These are phyloP conservation scores for Tachina grossa DNA, from an alignment of 2,888 invertebrate genomes.

Conservation along the genomic window DNA sequence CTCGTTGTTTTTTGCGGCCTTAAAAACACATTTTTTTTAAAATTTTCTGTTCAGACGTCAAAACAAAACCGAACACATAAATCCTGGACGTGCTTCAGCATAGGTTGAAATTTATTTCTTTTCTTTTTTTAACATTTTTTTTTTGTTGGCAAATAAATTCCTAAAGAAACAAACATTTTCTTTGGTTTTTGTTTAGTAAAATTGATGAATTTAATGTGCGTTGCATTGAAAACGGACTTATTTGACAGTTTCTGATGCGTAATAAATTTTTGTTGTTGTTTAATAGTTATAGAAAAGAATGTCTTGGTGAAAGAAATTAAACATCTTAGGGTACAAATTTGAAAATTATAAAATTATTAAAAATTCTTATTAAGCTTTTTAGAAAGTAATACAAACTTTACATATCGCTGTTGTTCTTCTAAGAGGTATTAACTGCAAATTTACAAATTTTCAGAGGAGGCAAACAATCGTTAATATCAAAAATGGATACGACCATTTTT, in stretches of 20 bases:
- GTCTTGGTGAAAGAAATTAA: background rate
- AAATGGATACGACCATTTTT: no score
- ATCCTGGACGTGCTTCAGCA: constrained; percentile 68
- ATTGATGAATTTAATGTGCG: constrained; percentile 42
- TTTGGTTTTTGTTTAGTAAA: constrained; percentile 5
- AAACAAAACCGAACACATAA: constrained; percentile 64
- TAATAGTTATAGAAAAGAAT: background rate
- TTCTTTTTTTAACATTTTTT: constrained; percentile 5
- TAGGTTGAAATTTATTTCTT: constrained; percentile 47
- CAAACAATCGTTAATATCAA: no score
- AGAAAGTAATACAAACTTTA: no score
- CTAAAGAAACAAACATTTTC: constrained; percentile 1
- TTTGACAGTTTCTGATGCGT: constrained; percentile 29
- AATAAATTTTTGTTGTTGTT: background rate
- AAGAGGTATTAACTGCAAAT: no score
- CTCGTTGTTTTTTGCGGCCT: background rate
- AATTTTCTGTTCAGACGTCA: constrained; percentile 45
- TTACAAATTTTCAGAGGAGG: no score
- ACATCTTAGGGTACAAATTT: no score
- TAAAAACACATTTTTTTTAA: constrained; percentile 31
- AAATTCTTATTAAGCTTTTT: no score
- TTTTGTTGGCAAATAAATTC: constrained; percentile 34
- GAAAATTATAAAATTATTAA: no score
- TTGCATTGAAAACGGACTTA: constrained; percentile 39
- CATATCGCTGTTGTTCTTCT: no score